Evolutionary conservation across 2,797 vertebrate genomes (phyloP).

Genomic region (Galaxias olidus): DNA sequence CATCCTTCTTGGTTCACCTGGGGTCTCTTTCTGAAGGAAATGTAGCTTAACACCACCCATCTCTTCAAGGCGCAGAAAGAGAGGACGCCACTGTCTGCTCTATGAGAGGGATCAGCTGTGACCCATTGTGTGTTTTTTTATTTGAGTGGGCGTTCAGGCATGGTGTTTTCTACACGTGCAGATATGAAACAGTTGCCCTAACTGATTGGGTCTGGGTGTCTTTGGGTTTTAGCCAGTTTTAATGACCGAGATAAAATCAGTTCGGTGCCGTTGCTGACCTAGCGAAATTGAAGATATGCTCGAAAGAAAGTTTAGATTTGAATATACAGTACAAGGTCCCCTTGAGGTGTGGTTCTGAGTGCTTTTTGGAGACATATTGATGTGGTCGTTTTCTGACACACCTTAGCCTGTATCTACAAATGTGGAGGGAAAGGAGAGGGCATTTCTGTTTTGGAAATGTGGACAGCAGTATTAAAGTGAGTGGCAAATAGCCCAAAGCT

Average conservation of each 20-base stretch:
- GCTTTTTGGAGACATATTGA: conserved; percentile 1
- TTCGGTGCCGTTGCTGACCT: too few relatives aligned
- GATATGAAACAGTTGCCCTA: neutral
- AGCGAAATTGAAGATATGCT: neutral
- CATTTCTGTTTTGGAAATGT: conserved; percentile 29
- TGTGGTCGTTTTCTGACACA: neutral
- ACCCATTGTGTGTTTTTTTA: conserved; percentile 18
- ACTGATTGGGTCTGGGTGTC: too few relatives aligned
- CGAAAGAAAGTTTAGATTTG: neutral
- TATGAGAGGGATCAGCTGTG: conserved; percentile 33
- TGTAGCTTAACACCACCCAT: conserved; percentile 23
- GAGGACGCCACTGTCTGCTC: conserved; percentile 51
- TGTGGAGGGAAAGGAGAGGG: neutral
- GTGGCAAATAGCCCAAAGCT: conserved; percentile 38
- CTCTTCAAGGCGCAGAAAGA: conserved; percentile 23
- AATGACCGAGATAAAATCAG: too few relatives aligned
- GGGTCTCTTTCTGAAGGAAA: conserved; percentile 16
- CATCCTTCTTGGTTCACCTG: conserved; percentile 38
- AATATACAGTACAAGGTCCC: neutral
- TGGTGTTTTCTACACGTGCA: neutral
- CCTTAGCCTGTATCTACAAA: neutral
- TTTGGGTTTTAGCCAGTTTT: too few relatives aligned
- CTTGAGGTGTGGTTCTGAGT: conserved; percentile 13
- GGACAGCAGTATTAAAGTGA: conserved; percentile 25
- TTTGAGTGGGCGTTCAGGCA: neutral